Percentiles rank a stretch among this genome's conserved stretches.
These are phyloP conservation scores for Tipula vernalis DNA, from an alignment of 2,888 invertebrate genomes.

Conservation along the genomic window DNA sequence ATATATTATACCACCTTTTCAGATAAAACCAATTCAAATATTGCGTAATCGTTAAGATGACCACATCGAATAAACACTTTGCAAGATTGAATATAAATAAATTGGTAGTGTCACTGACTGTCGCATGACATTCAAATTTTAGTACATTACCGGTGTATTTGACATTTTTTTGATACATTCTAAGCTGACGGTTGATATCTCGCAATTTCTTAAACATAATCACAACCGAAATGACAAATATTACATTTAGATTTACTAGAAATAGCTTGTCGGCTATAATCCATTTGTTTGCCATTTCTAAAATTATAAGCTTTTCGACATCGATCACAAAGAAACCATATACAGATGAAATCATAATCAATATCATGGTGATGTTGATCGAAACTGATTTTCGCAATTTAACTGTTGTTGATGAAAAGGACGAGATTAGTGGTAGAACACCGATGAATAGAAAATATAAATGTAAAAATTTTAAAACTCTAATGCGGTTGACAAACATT, in stretches of 20 bases:
- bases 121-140: not conserved
- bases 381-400: not conserved
- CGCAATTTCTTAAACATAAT: not conserved
- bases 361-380: not conserved
- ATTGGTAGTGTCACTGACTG: not conserved
- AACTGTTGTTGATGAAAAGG: not conserved
- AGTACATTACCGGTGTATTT: not conserved
- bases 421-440: not conserved
- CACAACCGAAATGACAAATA: not conserved
- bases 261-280: not conserved
- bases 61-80: not conserved
- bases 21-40: not conserved
- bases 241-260: not conserved
- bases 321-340: not conserved
- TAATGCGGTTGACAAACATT: not conserved
- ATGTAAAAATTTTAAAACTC: not conserved
- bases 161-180: not conserved
- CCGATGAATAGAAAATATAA: not conserved
- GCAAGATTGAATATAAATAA: not conserved
- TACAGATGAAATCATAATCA: not conserved
- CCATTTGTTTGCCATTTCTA: not conserved
- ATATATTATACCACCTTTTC: not conserved
- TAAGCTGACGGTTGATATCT: not conserved
- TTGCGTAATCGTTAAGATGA: not conserved
- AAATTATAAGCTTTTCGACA: not conserved